Conservation (phyloP, 2,113 vertebrate genomes). For the Sinocyclocheilus grahami region DNA sequence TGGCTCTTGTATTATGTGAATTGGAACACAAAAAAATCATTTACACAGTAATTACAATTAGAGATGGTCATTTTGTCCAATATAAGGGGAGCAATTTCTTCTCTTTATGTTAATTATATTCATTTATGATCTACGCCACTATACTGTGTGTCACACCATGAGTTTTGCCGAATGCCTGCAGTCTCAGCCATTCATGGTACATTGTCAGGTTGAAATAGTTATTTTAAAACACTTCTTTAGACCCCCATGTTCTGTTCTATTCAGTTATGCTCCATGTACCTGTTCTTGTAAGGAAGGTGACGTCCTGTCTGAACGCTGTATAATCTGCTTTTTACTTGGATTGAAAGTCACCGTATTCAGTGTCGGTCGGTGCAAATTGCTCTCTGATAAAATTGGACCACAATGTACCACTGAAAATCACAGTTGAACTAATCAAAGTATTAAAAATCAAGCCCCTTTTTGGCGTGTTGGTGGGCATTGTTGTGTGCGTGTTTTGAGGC, state of each 20-base stretch:
- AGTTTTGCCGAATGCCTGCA: background rate
- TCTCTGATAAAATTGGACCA: background rate
- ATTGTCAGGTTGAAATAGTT: background rate
- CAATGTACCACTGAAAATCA: background rate
- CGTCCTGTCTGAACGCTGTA: background rate
- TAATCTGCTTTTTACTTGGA: background rate
- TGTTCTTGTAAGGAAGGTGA: background rate
- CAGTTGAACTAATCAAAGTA: background rate
- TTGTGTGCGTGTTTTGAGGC: background rate
- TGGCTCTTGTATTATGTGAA: background rate
- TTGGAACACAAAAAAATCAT: background rate
- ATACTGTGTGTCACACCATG: background rate
- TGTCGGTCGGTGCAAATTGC: background rate
- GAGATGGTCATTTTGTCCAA: background rate
- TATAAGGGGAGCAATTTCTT: background rate
- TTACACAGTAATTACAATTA: background rate
- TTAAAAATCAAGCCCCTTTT: background rate
- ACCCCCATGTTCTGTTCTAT: background rate
- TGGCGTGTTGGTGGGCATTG: background rate
- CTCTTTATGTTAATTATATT: background rate
- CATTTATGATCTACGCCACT: background rate
- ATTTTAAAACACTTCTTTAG: background rate
- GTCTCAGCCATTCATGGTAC: background rate
- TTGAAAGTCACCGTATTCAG: background rate
- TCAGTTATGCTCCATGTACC: background rate